These are phyloP conservation scores for Nomada fabriciana DNA, from an alignment of 2,888 invertebrate species.

Conservation along the genomic window DNA sequence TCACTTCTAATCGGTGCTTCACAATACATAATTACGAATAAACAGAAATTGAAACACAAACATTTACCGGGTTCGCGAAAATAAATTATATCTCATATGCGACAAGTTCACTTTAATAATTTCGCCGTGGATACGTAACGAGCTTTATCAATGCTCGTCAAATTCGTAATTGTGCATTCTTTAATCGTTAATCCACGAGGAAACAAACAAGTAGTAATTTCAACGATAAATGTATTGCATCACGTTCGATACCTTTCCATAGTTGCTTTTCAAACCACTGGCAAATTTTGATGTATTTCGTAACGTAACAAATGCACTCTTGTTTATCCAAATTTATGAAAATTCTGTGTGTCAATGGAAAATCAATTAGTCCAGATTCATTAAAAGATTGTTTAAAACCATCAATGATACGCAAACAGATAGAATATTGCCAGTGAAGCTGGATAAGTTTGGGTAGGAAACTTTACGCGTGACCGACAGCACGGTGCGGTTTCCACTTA, in stretches of 20 bases:
- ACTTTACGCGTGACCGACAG: neutral
- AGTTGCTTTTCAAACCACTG: neutral
- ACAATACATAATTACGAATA: slow-evolving; percentile 15
- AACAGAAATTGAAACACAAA: neutral
- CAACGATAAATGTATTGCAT: neutral
- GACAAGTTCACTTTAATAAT: neutral
- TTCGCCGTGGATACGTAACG: neutral
- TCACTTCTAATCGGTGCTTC: neutral
- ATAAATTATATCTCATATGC: neutral
- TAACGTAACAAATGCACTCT: neutral
- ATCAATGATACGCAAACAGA: too few species aligned
- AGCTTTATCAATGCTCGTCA: neutral
- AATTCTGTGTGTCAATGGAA: too few species aligned
- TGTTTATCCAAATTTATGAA: neutral
- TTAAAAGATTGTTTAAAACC: too few species aligned
- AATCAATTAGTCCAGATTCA: too few species aligned
- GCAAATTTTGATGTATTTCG: neutral
- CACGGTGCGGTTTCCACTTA: neutral
- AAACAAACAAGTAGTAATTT: slow-evolving; percentile 5
- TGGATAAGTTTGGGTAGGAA: neutral
- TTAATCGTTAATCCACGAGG: neutral
- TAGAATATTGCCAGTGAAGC: neutral
- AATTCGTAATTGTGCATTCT: neutral
- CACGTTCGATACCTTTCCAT: neutral
- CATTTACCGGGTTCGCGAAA: neutral